Percentiles rank a stretch among this genome's conserved stretches.
phyloP scores from a whole-genome alignment of 2,888 invertebrate genomes.

The Molanna angustata region DNA sequence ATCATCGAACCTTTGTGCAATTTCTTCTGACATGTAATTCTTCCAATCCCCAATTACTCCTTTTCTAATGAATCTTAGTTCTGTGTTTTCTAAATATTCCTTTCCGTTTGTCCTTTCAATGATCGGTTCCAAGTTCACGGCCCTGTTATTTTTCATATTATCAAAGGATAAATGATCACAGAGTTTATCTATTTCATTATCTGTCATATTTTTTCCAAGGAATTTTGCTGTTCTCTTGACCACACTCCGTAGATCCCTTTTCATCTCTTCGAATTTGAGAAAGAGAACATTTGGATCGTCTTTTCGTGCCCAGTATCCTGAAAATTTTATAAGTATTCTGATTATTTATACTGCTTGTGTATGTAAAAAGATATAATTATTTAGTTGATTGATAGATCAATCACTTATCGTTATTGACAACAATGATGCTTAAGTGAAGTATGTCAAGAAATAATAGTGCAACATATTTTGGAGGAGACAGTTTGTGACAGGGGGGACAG shows the following conservation, averaged over 20 bases:
- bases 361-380: no score
- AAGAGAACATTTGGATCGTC: constrained; percentile 72
- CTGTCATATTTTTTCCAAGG: constrained; percentile 62
- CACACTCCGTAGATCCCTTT: constrained; percentile 64
- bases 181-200: constrained; percentile 64
- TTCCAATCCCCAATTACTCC: constrained; percentile 80
- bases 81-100: constrained; percentile 48
- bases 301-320: constrained; percentile 68
- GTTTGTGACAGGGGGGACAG: no score
- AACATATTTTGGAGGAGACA: no score
- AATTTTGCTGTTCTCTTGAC: constrained; percentile 71
- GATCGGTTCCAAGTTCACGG: constrained; percentile 69
- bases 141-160: constrained; percentile 78
- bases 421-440: no score
- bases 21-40: constrained; percentile 70
- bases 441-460: no score
- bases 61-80: constrained; percentile 68
- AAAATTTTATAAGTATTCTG: no score
- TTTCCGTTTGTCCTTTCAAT: constrained; percentile 54
- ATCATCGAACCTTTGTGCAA: constrained; percentile 68
- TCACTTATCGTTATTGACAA: no score
- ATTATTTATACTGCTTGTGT: no score
- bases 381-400: no score
- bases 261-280: constrained; percentile 81
- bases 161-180: constrained; percentile 75